Evolutionary conservation across 2,113 vertebrate genomes (phyloP), one percentile per base, ranked within the genome.

Genomic region (Puntigrus tetrazona): DNA sequence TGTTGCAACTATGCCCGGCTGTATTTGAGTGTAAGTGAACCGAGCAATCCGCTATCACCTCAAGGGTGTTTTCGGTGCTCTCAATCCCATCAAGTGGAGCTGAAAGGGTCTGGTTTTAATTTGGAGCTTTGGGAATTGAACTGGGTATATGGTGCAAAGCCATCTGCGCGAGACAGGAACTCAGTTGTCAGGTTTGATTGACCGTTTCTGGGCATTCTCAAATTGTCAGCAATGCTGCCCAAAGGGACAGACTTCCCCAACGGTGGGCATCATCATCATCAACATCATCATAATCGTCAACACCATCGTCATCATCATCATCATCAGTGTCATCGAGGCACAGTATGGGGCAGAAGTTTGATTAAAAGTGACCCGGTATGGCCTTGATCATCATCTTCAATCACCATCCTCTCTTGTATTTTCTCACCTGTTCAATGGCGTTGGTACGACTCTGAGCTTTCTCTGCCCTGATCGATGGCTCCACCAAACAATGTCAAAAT

Each of bases 231-330:
- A 59, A n/a, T 61, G 67, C 41, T 82, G 67, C 78, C 82, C 73
- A 69, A 75, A 55, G 83, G 83, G 76, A 84, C 27, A 5, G 57
- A 77, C 59, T 38, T 74, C 43, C 73, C 69, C 78, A 82, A 29
- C 73, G 34, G 55, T 70, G 74, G 87, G 57, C 74, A 82, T 86
- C 73, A 88, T 88, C 36, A 77, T 76, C 36, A 77, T 76, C 78
- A 88, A 36, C 84, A 88, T 86, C 43, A 85, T 86, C 83, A 86
- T 75, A 78, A 75, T 85, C 69, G 18, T 84, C 85, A 85, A 75
- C 74, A 70, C 52, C 47, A 61, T 80, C 55, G 52, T 78, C 13
- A 25, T 75, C 72, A 82, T 82, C 72, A 82, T 82, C 79, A 86
- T 79, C 83, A 77, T 85, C 79, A 67, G 70, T 72, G 87, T 84